Conservation (phyloP, 2,113 vertebrate species). For the Apodemus speciosus region DNA sequence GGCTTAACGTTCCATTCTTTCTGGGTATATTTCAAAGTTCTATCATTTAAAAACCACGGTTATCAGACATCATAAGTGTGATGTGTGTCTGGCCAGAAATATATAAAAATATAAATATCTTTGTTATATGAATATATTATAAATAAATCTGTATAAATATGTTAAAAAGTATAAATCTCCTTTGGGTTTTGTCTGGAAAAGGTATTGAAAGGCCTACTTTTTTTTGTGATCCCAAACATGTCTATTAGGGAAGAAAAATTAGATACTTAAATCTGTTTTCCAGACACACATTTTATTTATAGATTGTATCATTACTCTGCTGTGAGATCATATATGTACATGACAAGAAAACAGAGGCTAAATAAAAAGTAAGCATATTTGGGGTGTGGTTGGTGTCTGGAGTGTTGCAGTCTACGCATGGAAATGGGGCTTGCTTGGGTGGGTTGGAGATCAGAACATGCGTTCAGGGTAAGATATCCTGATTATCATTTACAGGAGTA, state of each 20-base stretch:
- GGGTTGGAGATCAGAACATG: background rate
- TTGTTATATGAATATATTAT: too few species aligned
- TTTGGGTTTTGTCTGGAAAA: conserved; percentile 15
- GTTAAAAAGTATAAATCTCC: background rate
- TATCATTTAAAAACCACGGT: background rate
- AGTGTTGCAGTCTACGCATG: background rate
- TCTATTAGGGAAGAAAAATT: conserved; percentile 1
- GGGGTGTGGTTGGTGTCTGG: background rate
- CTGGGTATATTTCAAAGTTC: conserved; percentile 5
- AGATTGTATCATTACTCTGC: background rate
- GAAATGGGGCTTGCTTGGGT: background rate
- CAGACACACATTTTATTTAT: background rate
- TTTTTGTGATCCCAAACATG: conserved; percentile 2
- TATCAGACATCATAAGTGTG: background rate
- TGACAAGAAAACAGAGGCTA: background rate
- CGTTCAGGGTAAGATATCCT: background rate
- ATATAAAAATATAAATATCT: background rate
- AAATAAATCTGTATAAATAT: too few species aligned
- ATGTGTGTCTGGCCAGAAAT: background rate
- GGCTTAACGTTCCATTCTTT: background rate
- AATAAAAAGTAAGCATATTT: background rate
- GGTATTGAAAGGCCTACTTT: conserved; percentile 6
- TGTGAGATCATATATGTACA: background rate
- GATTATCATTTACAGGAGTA: background rate
- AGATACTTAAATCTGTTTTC: background rate